Percentiles rank a stretch among this genome's conserved stretches.
Evolutionary conservation across 2,113 vertebrate genomes (phyloP).

Genomic region (Turdus rufiventris): DNA sequence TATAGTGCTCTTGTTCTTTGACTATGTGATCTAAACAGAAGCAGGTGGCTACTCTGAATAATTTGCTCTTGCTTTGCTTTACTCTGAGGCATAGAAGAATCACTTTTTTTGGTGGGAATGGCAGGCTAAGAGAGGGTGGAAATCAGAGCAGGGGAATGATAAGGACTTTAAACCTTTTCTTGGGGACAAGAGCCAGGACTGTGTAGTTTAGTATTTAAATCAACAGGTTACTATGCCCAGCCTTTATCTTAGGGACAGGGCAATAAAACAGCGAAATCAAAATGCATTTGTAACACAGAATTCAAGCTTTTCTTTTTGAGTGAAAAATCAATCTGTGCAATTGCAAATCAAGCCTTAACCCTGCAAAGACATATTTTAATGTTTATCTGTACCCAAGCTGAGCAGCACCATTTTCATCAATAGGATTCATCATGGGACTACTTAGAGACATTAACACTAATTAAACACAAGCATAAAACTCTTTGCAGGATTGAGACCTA

Average conservation of each 20-base stretch:
- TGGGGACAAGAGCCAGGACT: neutral
- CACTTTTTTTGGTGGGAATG: neutral
- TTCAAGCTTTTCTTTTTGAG: neutral
- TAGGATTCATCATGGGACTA: constrained; percentile 26
- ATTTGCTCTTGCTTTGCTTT: neutral
- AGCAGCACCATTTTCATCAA: constrained; percentile 1
- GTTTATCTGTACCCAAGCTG: neutral
- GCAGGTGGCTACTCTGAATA: constrained; percentile 11
- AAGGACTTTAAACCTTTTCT: neutral
- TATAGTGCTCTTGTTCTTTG: neutral
- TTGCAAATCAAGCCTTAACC: neutral
- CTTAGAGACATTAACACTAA: constrained; percentile 40
- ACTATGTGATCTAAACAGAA: neutral
- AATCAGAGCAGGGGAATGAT: neutral
- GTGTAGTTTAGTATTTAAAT: neutral
- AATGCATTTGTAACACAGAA: neutral
- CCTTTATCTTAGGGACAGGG: neutral
- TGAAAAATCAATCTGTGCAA: neutral
- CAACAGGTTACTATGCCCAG: neutral
- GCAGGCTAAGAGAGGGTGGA: neutral
- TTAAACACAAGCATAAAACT: constrained; percentile 42
- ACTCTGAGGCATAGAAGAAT: neutral
- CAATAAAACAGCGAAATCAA: neutral
- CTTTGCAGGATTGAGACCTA: constrained; percentile 29
- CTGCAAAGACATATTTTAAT: neutral